Percentiles rank a stretch among this genome's conserved stretches.
phyloP scores from a whole-genome alignment of 1,140 invertebrate species.

The Lycorma delicatula region DNA sequence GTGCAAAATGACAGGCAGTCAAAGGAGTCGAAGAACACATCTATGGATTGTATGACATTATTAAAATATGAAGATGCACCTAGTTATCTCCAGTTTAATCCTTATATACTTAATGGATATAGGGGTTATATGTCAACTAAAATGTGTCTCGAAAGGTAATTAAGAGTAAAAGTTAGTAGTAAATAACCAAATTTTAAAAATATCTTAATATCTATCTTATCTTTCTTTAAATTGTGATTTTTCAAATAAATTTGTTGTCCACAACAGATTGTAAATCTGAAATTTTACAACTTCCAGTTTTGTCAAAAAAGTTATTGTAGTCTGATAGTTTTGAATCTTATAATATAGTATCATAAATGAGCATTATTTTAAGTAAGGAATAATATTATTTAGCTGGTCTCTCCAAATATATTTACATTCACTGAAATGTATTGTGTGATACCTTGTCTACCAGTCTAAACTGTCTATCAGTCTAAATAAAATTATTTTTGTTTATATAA shows the following conservation, averaged over 20 bases:
- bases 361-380: no score
- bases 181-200: no score
- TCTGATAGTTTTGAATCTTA: neutral
- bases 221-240: conserved; percentile 2
- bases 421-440: no score
- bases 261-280: neutral
- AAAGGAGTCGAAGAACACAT: conserved; percentile 3
- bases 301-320: neutral
- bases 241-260: conserved; percentile 6
- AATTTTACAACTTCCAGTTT: neutral
- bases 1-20: conserved; percentile 1
- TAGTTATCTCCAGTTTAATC: conserved; percentile 74
- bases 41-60: conserved; percentile 19
- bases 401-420: no score
- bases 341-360: no score
- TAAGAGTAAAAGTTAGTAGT: conserved; percentile 25
- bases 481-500: no score
- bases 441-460: no score
- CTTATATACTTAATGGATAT: conserved; percentile 62
- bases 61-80: conserved; percentile 58
- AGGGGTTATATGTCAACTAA: conserved; percentile 68
- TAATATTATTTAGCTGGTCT: no score
- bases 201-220: neutral
- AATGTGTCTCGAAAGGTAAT: conserved; percentile 84
- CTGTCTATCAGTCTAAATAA: no score